phyloP scores from a whole-genome alignment of 2,888 invertebrate species.

The Ethmia dodecea region DNA sequence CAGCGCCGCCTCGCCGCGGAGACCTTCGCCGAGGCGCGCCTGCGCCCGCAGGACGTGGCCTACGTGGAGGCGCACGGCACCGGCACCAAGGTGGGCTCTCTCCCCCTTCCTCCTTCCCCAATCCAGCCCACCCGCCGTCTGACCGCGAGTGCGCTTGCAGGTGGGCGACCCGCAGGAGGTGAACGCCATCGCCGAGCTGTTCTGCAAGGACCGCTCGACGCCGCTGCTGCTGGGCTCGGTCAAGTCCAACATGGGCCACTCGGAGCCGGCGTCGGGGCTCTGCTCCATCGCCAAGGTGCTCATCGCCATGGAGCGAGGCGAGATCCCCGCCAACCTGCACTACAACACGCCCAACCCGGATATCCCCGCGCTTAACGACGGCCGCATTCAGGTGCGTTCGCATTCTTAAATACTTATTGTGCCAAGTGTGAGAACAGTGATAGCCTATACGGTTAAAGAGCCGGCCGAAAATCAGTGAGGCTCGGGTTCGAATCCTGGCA shows the following conservation, averaged over 20 bases:
- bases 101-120: neutral
- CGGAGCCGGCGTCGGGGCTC: slow-evolving; percentile 95
- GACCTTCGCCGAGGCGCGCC: slow-evolving; percentile 89
- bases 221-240: slow-evolving; percentile 96
- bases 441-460: no score
- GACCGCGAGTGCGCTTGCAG: slow-evolving; percentile 31
- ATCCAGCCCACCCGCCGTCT: neutral
- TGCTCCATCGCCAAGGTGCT: slow-evolving; percentile 93
- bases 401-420: no score
- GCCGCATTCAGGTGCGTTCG: slow-evolving; percentile 87
- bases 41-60: slow-evolving; percentile 89
- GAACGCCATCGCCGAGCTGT: slow-evolving; percentile 94
- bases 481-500: no score
- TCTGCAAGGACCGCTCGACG: slow-evolving; percentile 87
- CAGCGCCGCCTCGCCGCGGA: slow-evolving; percentile 90
- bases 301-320: slow-evolving; percentile 93
- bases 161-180: slow-evolving; percentile 99
- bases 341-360: slow-evolving; percentile 91
- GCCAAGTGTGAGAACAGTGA: no score
- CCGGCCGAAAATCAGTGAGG: no score
- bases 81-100: slow-evolving; percentile 87
- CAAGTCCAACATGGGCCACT: slow-evolving; percentile 99
- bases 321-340: slow-evolving; percentile 95
- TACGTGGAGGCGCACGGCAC: slow-evolving; percentile 99
- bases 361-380: slow-evolving; percentile 93